Base-by-base conservation (phyloP, 2,888 invertebrate genomes). In the Galerucella calmariensis region DNA sequence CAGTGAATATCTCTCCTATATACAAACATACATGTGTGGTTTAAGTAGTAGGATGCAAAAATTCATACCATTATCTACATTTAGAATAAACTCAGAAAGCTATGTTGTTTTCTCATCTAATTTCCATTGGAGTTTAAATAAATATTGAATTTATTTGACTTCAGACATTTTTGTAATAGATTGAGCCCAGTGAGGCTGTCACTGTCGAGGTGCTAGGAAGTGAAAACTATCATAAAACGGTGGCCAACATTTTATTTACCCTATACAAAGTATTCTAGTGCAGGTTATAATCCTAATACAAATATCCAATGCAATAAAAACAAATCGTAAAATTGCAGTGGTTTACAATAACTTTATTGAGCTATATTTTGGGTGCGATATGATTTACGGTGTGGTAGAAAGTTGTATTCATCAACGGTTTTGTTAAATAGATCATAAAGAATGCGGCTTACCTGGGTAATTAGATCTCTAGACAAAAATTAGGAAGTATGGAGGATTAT, bases 191-290 rank as follows among this genome's bases (percentile, higher is more conserved):
- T 62, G 69, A 70, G 11, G 51, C 58, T 35, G 46, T 66, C 53
- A 65, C 53, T 76, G 76, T 76, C 75, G 75, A 76, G 73, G 58
- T 73, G 71, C 63, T 69, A 62, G 35, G 66, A 77, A 81, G 81
- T 79, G 80, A 81, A 81, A 82, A 72, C 81, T 76, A 76, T 75
- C 81, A 76, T 82, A 81, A 81, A 79, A 81, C 80, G 78, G 79
- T 82, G 82, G 81, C 80, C 80, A 78, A 74, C 71, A 56, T 48
- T 75, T 68, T 69, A 76, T 78, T 78, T 73, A 75, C 70, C 61
- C 69, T 66, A 61, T 72, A 67, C 65, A 74, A 44, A 73, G 68
- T 61, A 56, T 68, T 71, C 72, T 68, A 62, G 73, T 77, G 76
- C 75, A 67, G 41, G 61, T 51, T 66, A 59, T 72, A 73, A 69